Conservation (phyloP, 2,888 invertebrate species). For the Toxonevra muliebris region DNA sequence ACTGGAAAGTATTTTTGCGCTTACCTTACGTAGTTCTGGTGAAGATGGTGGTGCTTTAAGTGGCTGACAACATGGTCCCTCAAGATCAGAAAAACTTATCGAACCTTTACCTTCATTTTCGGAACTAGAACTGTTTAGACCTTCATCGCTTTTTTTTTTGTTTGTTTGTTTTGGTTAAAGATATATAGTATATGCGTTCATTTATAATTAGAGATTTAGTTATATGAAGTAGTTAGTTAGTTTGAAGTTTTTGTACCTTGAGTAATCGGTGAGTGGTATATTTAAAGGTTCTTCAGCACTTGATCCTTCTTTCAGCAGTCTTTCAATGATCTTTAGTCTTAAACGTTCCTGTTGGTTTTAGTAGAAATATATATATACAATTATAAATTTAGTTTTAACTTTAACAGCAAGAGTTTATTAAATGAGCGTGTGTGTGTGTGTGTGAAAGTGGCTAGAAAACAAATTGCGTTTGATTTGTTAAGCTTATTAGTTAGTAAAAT, state of each 20-base stretch:
- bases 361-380: neutral
- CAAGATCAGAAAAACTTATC: slow-evolving; percentile 56
- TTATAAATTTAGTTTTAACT: slow-evolving; percentile 4
- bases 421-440: neutral
- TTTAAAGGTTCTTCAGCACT: slow-evolving; percentile 90
- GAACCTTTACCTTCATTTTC: slow-evolving; percentile 70
- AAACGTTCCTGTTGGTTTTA: slow-evolving; percentile 72
- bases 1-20: too few species aligned
- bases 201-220: too few species aligned
- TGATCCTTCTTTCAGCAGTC: slow-evolving; percentile 83
- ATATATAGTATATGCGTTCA: neutral
- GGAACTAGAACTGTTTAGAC: slow-evolving; percentile 78
- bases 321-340: slow-evolving; percentile 81
- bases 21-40: slow-evolving; percentile 65
- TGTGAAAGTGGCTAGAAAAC: too few species aligned
- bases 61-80: slow-evolving; percentile 64
- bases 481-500: too few species aligned
- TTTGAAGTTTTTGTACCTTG: slow-evolving; percentile 70
- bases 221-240: neutral
- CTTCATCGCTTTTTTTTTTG: slow-evolving; percentile 79
- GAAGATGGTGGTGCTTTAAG: slow-evolving; percentile 76
- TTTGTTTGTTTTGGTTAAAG: neutral
- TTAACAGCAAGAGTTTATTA: too few species aligned
- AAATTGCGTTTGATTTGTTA: too few species aligned
- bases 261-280: slow-evolving; percentile 86